These are phyloP conservation scores for Nyctalus aviator DNA, from an alignment of 2,797 vertebrate genomes.

Conservation along the genomic window DNA sequence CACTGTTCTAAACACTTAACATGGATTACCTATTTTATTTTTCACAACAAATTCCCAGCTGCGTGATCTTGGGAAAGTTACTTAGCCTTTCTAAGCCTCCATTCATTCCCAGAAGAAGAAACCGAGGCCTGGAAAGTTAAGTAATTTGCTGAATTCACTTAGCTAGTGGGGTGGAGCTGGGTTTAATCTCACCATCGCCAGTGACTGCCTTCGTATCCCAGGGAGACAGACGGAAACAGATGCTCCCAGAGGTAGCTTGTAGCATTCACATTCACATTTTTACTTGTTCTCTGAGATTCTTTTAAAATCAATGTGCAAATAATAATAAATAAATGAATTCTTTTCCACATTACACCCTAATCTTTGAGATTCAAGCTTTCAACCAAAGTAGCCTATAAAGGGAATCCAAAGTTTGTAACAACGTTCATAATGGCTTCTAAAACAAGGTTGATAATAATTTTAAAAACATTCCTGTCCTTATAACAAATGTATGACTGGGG, in stretches of 20 bases:
- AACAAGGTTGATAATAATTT: conserved; percentile 57
- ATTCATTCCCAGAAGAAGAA: conserved; percentile 16
- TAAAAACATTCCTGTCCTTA: conserved; percentile 56
- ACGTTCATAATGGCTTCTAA: conserved; percentile 51
- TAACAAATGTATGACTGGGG: conserved; percentile 2
- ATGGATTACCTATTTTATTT: background rate
- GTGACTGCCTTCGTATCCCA: background rate
- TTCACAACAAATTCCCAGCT: conserved; percentile 4
- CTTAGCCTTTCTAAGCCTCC: background rate
- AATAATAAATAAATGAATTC: conserved; percentile 36
- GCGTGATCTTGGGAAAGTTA: background rate
- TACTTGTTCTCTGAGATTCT: conserved; percentile 27
- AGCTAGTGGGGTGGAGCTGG: background rate
- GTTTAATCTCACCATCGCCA: background rate
- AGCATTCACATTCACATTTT: background rate
- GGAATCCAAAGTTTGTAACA: conserved; percentile 37
- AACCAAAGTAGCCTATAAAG: conserved; percentile 43
- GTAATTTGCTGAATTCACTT: background rate
- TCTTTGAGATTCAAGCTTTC: conserved; percentile 56
- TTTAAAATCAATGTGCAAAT: conserved; percentile 42
- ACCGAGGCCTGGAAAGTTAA: background rate
- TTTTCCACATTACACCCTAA: conserved; percentile 1
- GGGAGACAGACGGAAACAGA: background rate
- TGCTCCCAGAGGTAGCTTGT: background rate
- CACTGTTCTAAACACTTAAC: background rate